Evolutionary conservation across 2,113 vertebrate genomes (phyloP).

Genomic region (Perca schrenkii): DNA sequence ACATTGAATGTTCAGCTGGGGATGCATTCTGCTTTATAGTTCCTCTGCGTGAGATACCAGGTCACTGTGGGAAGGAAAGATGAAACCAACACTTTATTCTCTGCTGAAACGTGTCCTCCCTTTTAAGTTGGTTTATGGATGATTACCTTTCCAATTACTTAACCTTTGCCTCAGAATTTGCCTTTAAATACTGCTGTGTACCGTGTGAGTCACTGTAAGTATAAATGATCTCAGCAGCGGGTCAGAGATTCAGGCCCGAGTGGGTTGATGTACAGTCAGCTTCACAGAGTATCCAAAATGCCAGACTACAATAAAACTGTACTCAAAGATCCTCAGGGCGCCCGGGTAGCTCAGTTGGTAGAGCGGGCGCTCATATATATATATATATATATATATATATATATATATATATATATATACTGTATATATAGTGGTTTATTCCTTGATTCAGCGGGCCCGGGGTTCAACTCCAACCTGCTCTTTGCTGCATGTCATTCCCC

Average conservation of each 20-base stretch:
- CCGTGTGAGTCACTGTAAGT: conserved; percentile 24
- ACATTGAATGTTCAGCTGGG: conserved; percentile 56
- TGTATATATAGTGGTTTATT: too few species aligned
- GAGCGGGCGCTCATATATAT: too few species aligned
- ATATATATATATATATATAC: too few species aligned
- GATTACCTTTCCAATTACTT: conserved; percentile 63
- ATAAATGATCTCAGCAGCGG: conserved; percentile 16
- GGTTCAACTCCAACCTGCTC: too few species aligned
- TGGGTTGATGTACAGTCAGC: conserved; percentile 8
- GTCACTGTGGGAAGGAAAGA: conserved; percentile 54
- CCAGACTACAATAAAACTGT: background rate
- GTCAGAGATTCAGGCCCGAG: conserved; percentile 17
- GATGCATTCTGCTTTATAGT: conserved; percentile 66
- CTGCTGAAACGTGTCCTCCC: conserved; percentile 36
- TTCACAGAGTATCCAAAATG: conserved; percentile 19
- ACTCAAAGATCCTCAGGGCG: conserved; percentile 5
- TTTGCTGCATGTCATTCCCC: too few species aligned
- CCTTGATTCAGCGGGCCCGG: too few species aligned
- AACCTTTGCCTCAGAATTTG: conserved; percentile 10
- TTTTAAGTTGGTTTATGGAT: conserved; percentile 36
- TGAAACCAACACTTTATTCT: conserved; percentile 57
- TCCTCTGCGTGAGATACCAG: conserved; percentile 63
- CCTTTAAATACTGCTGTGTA: conserved; percentile 35
- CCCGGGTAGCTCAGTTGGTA: too few species aligned
- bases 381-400: too few species aligned